Evolutionary conservation across 2,888 invertebrate genomes (phyloP), one percentile per base, ranked within the genome.

Genomic region (Atrina japonica): DNA sequence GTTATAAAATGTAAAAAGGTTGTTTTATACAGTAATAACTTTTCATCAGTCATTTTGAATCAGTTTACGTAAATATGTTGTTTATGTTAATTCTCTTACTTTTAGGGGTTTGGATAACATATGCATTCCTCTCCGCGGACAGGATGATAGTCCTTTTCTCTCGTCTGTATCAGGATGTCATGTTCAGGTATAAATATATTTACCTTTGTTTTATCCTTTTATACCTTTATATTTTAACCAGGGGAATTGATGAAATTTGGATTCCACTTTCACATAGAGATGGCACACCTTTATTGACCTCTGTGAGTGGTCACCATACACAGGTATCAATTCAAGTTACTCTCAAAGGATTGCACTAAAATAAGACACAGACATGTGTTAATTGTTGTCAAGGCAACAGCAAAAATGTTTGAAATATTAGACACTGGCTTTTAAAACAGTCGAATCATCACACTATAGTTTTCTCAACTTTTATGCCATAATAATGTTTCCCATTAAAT

Each of bases 51-150:
- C n/a, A n/a, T n/a, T n/a, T n/a, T n/a, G n/a, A n/a, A n/a, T n/a
- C n/a, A n/a, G n/a, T n/a, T n/a, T n/a, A n/a, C n/a, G n/a, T n/a
- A n/a, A n/a, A n/a, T n/a, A n/a, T n/a, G n/a, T n/a, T n/a, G n/a
- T n/a, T n/a, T n/a, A n/a, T n/a, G n/a, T n/a, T n/a, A n/a, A n/a
- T 7, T 29, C 29, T 53, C 35, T 53, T 29, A 53, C 53, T 71
- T 76, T 60, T 63, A 81, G 79, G 41, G 81, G 74, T 16, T 50
- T 83, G 35, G 81, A 83, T 66, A 77, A 71, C 59, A 77, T 81
- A 11, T 60, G 74, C 52, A 74, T 81, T 55, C 83, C 83, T 41
- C 66, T 82, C 50, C 75, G 71, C 59, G 60, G 70, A 60, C 23
- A 25, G 14, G 60, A 76, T 49, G 65, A 70, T 7, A 45, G 25